These are phyloP conservation scores for Macrotis lagotis DNA, from an alignment of 2,113 vertebrate genomes.

Conservation along the genomic window DNA sequence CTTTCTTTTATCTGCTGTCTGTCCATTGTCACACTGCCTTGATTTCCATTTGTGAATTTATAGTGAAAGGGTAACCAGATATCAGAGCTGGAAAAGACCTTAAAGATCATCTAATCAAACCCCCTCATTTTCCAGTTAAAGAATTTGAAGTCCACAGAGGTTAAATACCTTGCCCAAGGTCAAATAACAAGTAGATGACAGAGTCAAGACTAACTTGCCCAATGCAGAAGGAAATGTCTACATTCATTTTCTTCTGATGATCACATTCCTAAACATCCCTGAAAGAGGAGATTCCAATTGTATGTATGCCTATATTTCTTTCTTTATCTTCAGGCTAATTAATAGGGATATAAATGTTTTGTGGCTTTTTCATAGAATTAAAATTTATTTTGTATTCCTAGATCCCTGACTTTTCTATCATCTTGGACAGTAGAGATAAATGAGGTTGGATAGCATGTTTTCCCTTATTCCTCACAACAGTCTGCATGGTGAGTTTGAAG, in stretches of 20 bases:
- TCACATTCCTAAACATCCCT: neutral
- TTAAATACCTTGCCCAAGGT: neutral
- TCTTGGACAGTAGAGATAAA: neutral
- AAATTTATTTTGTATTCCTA: neutral
- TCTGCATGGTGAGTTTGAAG: neutral
- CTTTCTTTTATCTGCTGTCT: neutral
- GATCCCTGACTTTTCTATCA: neutral
- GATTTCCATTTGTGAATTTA: neutral
- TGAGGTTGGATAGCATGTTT: neutral
- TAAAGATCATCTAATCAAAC: neutral
- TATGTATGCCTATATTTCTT: neutral
- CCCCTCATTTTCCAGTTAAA: neutral
- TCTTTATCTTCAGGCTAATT: neutral
- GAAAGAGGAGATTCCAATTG: neutral
- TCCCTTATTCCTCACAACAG: neutral
- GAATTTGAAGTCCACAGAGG: neutral
- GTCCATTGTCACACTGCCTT: neutral
- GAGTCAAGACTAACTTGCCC: neutral
- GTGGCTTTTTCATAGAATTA: neutral
- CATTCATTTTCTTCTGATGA: neutral
- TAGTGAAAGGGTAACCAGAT: neutral
- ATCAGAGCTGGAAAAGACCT: neutral
- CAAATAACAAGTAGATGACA: neutral
- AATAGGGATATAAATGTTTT: neutral
- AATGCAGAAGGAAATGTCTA: neutral